phyloP scores from a whole-genome alignment of 2,888 invertebrate species.

The Pristionchus fissidentatus region DNA sequence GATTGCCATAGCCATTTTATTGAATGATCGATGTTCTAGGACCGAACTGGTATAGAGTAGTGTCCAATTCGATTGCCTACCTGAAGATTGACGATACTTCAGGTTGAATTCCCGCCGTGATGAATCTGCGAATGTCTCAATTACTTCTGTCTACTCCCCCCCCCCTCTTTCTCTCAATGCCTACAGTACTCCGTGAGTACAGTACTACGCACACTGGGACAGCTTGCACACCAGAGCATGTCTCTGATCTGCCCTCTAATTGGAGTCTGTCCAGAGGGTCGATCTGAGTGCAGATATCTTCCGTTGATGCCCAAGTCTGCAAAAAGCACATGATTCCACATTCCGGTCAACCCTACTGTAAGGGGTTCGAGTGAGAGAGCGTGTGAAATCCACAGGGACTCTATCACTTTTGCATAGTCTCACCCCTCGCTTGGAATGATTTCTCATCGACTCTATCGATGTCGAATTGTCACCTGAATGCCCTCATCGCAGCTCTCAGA shows the following conservation, averaged over 20 bases:
- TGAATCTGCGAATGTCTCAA: neutral
- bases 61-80: neutral
- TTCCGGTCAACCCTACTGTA: no score
- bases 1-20: no score
- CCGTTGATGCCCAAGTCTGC: conserved; percentile 31
- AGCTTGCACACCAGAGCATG: neutral
- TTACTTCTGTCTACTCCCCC: neutral
- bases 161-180: no score
- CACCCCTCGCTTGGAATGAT: no score
- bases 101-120: conserved; percentile 22
- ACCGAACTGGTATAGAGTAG: no score
- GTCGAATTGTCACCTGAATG: neutral
- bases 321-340: no score
- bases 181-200: neutral
- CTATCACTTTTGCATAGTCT: no score
- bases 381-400: no score
- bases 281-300: conserved; percentile 17
- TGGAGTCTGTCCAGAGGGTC: neutral
- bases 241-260: neutral
- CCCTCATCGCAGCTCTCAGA: conserved; percentile 29
- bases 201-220: neutral
- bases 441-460: no score
- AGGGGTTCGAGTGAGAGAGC: no score
- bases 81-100: conserved; percentile 28
- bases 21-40: no score